These are phyloP conservation scores for Polymixis flavicincta DNA, from an alignment of 2,888 invertebrate species.

Conservation along the genomic window DNA sequence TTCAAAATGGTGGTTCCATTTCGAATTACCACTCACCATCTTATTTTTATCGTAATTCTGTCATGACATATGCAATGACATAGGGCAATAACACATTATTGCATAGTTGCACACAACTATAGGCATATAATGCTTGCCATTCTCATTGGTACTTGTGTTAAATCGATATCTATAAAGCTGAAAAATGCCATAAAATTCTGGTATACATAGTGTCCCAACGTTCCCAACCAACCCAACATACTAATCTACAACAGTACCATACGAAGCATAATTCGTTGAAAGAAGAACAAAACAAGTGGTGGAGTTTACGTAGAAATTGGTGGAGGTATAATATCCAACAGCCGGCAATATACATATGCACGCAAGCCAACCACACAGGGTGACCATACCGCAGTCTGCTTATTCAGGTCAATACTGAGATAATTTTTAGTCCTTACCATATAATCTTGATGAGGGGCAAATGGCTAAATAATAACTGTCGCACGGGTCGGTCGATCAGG, in stretches of 20 bases:
- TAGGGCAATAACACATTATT: too few species aligned
- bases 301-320: conserved; percentile 47
- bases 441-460: too few species aligned
- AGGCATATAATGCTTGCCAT: not conserved
- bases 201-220: not conserved
- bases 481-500: too few species aligned
- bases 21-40: not conserved
- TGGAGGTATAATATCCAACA: conserved; percentile 52
- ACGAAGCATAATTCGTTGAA: conserved; percentile 24
- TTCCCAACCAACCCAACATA: not conserved
- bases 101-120: too few species aligned
- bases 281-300: conserved; percentile 17
- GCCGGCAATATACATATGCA: conserved; percentile 49
- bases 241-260: conserved; percentile 8
- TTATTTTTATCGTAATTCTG: not conserved
- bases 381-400: conserved; percentile 35
- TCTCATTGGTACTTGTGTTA: not conserved
- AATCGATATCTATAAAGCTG: not conserved
- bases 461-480: too few species aligned
- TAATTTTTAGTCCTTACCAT: not conserved
- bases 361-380: conserved; percentile 49
- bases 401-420: not conserved
- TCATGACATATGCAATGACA: too few species aligned
- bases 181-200: not conserved
- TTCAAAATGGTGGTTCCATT: not conserved